phyloP scores from a whole-genome alignment of 2,113 vertebrate species.

The Osmerus eperlanus region DNA sequence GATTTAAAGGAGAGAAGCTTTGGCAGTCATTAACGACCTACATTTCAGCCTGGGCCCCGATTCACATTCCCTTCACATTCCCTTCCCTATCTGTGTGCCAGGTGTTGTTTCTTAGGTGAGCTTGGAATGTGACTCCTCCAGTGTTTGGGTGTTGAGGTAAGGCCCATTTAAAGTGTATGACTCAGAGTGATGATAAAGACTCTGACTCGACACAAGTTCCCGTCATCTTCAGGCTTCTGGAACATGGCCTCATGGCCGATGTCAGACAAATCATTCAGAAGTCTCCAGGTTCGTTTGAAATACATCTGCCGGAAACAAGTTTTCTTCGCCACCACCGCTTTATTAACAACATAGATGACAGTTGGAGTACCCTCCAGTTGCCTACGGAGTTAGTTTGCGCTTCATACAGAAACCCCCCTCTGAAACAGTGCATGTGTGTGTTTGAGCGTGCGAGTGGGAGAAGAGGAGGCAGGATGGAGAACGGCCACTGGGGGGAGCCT shows the following conservation, averaged over 20 bases:
- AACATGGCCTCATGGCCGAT: not conserved
- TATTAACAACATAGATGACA: no score
- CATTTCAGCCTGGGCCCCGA: no score
- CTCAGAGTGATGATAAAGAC: constrained; percentile 4
- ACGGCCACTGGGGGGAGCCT: constrained; percentile 72
- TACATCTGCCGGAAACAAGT: no score
- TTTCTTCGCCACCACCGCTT: no score
- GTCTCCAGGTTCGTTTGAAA: not conserved
- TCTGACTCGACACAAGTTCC: constrained; percentile 20
- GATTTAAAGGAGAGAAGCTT: no score
- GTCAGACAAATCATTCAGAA: not conserved
- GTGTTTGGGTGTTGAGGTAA: no score
- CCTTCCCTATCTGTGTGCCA: no score
- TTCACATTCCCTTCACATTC: no score
- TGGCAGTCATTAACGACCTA: no score
- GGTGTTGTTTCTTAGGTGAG: no score
- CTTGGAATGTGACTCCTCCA: no score
- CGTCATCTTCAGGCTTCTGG: not conserved
- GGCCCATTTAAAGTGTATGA: not conserved
- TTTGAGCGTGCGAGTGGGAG: not conserved
- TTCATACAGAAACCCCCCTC: not conserved
- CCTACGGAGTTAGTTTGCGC: not conserved
- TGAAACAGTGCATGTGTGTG: not conserved
- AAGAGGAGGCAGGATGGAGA: constrained; percentile 33
- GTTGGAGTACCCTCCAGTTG: not conserved